A percentile compares a stretch with the other conserved stretches of the same genome.
These are phyloP conservation scores for Lethenteron reissneri DNA, from an alignment of 2,113 vertebrate species.

Conservation along the genomic window DNA sequence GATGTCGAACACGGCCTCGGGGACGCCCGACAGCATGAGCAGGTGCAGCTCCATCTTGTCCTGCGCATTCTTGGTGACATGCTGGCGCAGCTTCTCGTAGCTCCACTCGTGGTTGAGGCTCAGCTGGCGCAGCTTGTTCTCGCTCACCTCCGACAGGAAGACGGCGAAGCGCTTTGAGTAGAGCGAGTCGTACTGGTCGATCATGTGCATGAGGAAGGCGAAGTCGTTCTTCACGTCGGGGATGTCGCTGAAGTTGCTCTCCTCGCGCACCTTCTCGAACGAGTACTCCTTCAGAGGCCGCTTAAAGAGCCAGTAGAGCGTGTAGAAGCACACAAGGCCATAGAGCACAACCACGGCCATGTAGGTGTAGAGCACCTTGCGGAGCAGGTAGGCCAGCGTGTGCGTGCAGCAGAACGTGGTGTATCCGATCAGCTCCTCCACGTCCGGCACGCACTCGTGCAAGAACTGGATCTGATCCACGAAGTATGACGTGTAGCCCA, in stretches of 20 bases:
- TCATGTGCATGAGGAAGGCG: constrained; percentile 44
- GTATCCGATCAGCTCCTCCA: constrained; percentile 25
- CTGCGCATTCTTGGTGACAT: constrained; percentile 17
- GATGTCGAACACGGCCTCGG: constrained; percentile 27
- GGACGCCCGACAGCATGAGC: constrained; percentile 28
- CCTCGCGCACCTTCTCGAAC: constrained; percentile 23
- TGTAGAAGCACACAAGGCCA: constrained; percentile 26
- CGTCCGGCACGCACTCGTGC: constrained; percentile 24
- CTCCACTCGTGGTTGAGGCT: constrained; percentile 25
- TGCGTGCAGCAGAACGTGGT: constrained; percentile 32
- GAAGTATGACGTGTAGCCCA: constrained; percentile 30
- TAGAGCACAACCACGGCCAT: constrained; percentile 27
- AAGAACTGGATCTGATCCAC: constrained; percentile 29
- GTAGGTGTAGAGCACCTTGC: constrained; percentile 31
- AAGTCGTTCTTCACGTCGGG: constrained; percentile 38
- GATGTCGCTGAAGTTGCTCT: constrained; percentile 21
- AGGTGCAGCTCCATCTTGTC: constrained; percentile 24
- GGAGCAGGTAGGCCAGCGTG: constrained; percentile 31
- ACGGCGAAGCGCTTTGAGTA: constrained; percentile 33
- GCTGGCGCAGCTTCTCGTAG: constrained; percentile 20
- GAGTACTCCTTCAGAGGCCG: constrained; percentile 34
- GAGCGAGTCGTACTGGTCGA: constrained; percentile 37
- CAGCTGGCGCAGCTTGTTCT: constrained; percentile 28
- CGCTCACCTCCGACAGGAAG: constrained; percentile 37
- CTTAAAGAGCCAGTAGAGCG: constrained; percentile 31